Evolutionary conservation across 2,888 invertebrate species (phyloP).

Genomic region (Choreutis nemorana): DNA sequence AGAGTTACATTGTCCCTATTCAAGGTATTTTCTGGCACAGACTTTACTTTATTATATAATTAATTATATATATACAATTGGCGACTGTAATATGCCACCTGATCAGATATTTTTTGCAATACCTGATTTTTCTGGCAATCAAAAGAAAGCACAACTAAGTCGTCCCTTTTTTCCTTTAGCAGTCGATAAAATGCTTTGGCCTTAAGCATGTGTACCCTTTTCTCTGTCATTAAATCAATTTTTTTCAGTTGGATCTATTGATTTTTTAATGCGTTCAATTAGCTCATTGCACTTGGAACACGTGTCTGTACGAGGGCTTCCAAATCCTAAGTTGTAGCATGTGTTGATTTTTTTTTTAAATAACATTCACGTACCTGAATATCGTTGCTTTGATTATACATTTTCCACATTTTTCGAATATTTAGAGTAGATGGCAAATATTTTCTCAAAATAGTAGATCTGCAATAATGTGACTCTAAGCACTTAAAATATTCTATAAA

Average conservation of each 20-base stretch:
- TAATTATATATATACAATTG: slow-evolving; percentile 10
- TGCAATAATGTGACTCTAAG: background rate
- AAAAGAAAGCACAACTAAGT: slow-evolving; percentile 12
- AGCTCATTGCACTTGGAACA: background rate
- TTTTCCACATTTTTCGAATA: background rate
- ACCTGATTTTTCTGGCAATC: slow-evolving; percentile 17
- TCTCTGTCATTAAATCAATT: slow-evolving; percentile 13
- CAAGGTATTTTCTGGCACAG: slow-evolving; percentile 6
- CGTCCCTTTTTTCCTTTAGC: slow-evolving; percentile 12
- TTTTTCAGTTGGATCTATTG: slow-evolving; percentile 8
- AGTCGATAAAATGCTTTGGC: slow-evolving; percentile 16
- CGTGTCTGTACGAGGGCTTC: no score
- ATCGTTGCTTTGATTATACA: no score
- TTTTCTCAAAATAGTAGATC: no score
- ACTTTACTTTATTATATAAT: slow-evolving; percentile 6
- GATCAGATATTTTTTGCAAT: slow-evolving; percentile 13
- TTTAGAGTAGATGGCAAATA: background rate
- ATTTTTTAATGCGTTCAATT: background rate
- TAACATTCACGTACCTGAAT: no score
- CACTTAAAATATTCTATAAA: background rate
- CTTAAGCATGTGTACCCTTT: slow-evolving; percentile 14
- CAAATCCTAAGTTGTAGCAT: no score
- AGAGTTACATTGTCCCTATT: slow-evolving; percentile 10
- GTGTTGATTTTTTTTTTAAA: no score
- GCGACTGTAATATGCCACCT: slow-evolving; percentile 10